Evolutionary conservation across 2,113 vertebrate genomes (phyloP), one percentile per base, ranked within the genome.

Genomic region (Amblyornis subalaris): DNA sequence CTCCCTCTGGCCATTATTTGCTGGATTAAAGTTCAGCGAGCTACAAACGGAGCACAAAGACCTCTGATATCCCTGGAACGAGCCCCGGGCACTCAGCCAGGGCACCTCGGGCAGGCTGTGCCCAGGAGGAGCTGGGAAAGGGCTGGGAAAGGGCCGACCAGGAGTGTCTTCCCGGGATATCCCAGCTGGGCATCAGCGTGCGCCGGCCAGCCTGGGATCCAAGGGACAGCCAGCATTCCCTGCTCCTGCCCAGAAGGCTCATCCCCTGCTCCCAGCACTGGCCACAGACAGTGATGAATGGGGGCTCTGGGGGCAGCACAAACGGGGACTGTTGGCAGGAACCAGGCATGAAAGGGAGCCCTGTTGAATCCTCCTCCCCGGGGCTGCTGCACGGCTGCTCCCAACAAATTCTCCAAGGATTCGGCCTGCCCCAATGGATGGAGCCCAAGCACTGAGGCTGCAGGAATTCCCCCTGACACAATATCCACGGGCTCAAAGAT

Each of bases 11-110:
- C 66, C 54, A 2, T 1, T 87, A 8, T 91, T 95, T 94, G 75
- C 85, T 14, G 44, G 79, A 66, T n/a, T 61, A 91, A 95, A 96
- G 95, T 93, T 92, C 93, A 96, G 35, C 0, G 50, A 76, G 93
- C 19, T 57, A 47, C 61, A 77, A 33, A 76, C 0, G 42, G 31
- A 57, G 70, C 88, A 26, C 65, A 74, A 83, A 72, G 65, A 44
- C 7, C 81, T 57, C 47, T 29, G 81, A 24, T 55, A 14, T 5
- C 12, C 40, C 78, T 3, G 12, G 50, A 31, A 12, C 8, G 1
- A 2, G 62, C 85, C 81, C n/a, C 5, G 47, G 90, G 84, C 79
- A 66, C 28, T 4, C 6, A 4, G 89, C 76, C 91, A 90, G 86
- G 67, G 60, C 75, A 65, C 75, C 72, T 55, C 10, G 2, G 75